Evolutionary conservation across 1,140 invertebrate species (phyloP).

Genomic region (Stegodyphus dumicola): DNA sequence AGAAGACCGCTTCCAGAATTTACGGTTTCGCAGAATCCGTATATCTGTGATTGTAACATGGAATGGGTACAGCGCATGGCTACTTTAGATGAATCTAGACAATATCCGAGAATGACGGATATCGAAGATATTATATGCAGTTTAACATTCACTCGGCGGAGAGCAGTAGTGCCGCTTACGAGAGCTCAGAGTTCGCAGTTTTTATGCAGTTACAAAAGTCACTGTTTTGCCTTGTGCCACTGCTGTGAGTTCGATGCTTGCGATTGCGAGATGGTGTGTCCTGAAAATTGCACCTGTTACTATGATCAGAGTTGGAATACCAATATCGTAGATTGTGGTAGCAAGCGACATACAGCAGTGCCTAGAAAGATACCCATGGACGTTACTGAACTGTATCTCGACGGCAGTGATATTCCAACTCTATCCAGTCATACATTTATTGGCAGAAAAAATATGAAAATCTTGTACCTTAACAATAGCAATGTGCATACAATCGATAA

Average conservation of each 20-base stretch:
- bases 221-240: slow-evolving; percentile 91
- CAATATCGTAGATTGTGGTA: slow-evolving; percentile 90
- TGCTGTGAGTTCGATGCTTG: slow-evolving; percentile 96
- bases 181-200: slow-evolving; percentile 89
- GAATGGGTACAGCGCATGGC: slow-evolving; percentile 81
- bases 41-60: slow-evolving; percentile 89
- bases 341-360: slow-evolving; percentile 79
- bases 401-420: slow-evolving; percentile 88
- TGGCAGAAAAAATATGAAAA: slow-evolving; percentile 86
- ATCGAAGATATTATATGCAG: slow-evolving; percentile 91
- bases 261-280: slow-evolving; percentile 95
- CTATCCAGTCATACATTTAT: slow-evolving; percentile 90
- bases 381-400: slow-evolving; percentile 90
- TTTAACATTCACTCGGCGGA: slow-evolving; percentile 83
- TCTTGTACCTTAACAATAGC: slow-evolving; percentile 88
- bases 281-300: slow-evolving; percentile 92
- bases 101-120: slow-evolving; percentile 90
- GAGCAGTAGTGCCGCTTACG: slow-evolving; percentile 76
- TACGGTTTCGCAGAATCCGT: slow-evolving; percentile 88
- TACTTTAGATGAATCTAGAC: slow-evolving; percentile 77
- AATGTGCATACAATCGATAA: slow-evolving; percentile 86
- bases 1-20: slow-evolving; percentile 80
- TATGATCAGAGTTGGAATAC: slow-evolving; percentile 93
- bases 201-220: slow-evolving; percentile 90
- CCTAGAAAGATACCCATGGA: slow-evolving; percentile 92